Percentiles rank a stretch among this genome's conserved stretches.
phyloP scores from a whole-genome alignment of 2,113 vertebrate genomes.

The Ochotona curzoniae region DNA sequence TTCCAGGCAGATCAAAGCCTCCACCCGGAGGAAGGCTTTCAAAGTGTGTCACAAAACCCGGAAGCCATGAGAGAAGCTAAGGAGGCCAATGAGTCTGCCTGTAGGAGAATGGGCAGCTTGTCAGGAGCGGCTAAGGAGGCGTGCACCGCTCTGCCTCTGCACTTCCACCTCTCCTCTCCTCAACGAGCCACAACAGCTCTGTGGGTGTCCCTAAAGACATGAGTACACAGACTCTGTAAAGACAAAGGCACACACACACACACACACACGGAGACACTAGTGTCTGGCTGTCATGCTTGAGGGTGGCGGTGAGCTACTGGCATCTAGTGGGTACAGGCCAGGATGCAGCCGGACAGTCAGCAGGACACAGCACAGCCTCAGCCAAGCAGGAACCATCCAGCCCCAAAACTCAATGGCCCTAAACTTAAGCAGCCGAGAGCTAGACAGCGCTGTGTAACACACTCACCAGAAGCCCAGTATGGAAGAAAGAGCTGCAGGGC shows the following conservation, averaged over 20 bases:
- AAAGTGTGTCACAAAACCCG: background rate
- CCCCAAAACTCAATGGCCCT: background rate
- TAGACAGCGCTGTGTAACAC: background rate
- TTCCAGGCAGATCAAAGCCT: background rate
- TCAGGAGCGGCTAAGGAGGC: background rate
- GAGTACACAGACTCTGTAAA: background rate
- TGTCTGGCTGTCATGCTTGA: background rate
- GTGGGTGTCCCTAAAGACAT: background rate
- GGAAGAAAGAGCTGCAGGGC: background rate
- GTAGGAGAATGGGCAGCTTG: background rate
- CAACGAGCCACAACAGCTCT: background rate
- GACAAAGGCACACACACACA: no score
- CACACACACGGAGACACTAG: no score
- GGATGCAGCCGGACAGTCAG: no score
- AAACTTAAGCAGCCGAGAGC: background rate
- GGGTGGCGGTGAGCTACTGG: background rate
- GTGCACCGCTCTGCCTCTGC: background rate
- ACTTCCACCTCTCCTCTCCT: background rate
- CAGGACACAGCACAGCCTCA: no score
- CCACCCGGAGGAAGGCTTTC: background rate
- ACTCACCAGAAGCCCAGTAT: background rate
- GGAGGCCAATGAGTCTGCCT: background rate
- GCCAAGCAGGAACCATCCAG: no score
- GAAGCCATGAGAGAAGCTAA: background rate
- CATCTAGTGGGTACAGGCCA: background rate